Evolutionary conservation across 2,113 vertebrate genomes (phyloP).

Genomic region (Leuciscus idus): DNA sequence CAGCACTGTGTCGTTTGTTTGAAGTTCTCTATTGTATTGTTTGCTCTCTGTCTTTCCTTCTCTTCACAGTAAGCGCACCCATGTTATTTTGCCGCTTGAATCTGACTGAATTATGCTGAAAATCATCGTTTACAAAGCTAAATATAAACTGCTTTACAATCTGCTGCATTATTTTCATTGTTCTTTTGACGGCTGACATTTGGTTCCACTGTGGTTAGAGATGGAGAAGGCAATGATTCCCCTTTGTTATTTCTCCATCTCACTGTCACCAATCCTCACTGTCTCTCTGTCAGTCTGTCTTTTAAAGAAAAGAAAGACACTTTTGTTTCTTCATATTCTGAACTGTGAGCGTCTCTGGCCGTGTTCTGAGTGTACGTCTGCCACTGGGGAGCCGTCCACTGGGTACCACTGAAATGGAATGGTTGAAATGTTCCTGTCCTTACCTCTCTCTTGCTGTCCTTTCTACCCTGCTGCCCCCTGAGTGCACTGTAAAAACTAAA

Average conservation of each 20-base stretch:
- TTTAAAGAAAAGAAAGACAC: neutral
- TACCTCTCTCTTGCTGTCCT: slow-evolving; percentile 32
- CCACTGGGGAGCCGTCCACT: slow-evolving; percentile 52
- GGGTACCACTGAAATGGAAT: slow-evolving; percentile 58
- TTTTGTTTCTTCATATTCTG: slow-evolving; percentile 5
- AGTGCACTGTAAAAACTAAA: too few species aligned
- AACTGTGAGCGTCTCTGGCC: slow-evolving; percentile 18
- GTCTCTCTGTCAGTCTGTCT: neutral
- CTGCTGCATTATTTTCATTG: slow-evolving; percentile 3
- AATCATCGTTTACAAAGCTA: slow-evolving; percentile 42
- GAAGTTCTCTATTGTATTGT: slow-evolving; percentile 21
- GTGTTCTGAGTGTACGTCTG: slow-evolving; percentile 27
- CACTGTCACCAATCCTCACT: neutral
- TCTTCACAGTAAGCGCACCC: slow-evolving; percentile 26
- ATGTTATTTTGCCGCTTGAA: slow-evolving; percentile 38
- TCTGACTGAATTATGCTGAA: slow-evolving; percentile 15
- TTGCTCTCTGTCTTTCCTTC: slow-evolving; percentile 28
- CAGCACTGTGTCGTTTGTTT: slow-evolving; percentile 19
- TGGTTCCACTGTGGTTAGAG: slow-evolving; percentile 29
- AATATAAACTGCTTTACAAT: slow-evolving; percentile 43
- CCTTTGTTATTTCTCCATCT: slow-evolving; percentile 6
- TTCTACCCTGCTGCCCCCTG: neutral
- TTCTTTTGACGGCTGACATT: slow-evolving; percentile 43
- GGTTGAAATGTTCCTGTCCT: slow-evolving; percentile 61
- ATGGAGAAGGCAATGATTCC: slow-evolving; percentile 36